Base-by-base conservation (phyloP, 2,113 vertebrate species). In the Phalacrocorax carbo region DNA sequence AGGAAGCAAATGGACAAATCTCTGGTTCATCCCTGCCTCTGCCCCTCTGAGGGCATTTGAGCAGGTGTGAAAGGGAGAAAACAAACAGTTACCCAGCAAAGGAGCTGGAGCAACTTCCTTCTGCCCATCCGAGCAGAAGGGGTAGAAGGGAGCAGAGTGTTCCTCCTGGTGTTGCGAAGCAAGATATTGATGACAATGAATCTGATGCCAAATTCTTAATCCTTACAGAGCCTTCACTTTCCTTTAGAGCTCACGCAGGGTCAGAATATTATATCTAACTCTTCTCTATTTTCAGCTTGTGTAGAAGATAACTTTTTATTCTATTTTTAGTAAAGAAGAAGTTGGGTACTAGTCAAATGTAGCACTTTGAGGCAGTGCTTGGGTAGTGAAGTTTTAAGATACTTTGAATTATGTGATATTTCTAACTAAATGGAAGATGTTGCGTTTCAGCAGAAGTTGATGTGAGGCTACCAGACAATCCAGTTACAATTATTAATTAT, bases 251-350 rank as follows among this genome's bases (percentile, higher is more conserved):
- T 90, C 48, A 91, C 42, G 23, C n/a, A 55, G 68, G 55, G 65
- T 88, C 72, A 88, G 40, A 84, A 57, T 89, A 78, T 86, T 79
- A 13, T 73, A 88, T 90, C 65, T 76, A 92, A 82, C 46, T 89
- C 71, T 86, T 61, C 73, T 84, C 57, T 92, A 64, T 93, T 95
- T 94, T 95, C 92, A 94, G 65, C 84, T 86, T 82, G 13, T 58
- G 18, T 82, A 72, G 91, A 88, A 92, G 68, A 93, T 84, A 64
- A 90, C 60, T 94, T 92, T 85, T 87, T 27, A 71, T 66, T 94
- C 92, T 94, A 30, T 95, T 93, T 97, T 93, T 92, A 96, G 72
- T 64, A 82, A 73, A 71, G n/a, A 86, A 90, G 64, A 65, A 64
- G 46, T 80, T 91, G 85, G 51, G 44, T 95, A 94, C 69, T 95